A percentile compares a stretch with the other conserved stretches of the same genome.
Evolutionary conservation across 2,888 invertebrate species (phyloP).

Genomic region (Tiliacea citrago): DNA sequence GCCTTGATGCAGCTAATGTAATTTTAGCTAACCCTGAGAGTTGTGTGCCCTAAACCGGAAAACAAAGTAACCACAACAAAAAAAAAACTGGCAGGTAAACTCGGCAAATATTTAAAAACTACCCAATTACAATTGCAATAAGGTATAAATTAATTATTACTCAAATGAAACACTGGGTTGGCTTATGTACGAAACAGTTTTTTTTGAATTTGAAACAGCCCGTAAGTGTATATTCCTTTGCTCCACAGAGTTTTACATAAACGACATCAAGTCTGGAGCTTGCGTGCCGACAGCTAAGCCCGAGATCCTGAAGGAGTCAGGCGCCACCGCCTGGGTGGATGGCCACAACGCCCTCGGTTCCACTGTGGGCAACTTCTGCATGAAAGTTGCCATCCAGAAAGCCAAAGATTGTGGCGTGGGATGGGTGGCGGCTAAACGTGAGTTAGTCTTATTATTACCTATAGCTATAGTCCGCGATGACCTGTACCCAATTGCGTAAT

Average conservation of each 20-base stretch:
- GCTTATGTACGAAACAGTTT: too few species aligned
- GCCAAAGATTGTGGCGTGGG: conserved; percentile 95
- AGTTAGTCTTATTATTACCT: conserved; percentile 40
- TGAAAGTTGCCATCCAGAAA: conserved; percentile 95
- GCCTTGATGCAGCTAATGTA: too few species aligned
- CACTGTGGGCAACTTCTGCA: conserved; percentile 94
- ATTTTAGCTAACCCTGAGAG: too few species aligned
- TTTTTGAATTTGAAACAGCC: too few species aligned
- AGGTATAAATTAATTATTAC: too few species aligned
- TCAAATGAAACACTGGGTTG: too few species aligned
- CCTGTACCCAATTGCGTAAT: too few species aligned
- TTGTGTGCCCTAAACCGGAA: too few species aligned
- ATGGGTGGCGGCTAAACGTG: conserved; percentile 94
- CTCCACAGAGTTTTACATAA: conserved; percentile 93
- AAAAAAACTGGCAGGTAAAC: too few species aligned
- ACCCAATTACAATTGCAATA: too few species aligned
- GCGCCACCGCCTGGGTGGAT: conserved; percentile 94
- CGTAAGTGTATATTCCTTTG: not conserved
- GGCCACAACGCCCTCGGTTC: conserved; percentile 95
- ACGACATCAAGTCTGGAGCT: conserved; percentile 92
- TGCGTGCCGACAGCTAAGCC: conserved; percentile 92
- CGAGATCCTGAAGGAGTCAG: conserved; percentile 92
- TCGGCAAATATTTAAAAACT: too few species aligned
- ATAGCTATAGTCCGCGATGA: not conserved
- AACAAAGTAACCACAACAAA: too few species aligned